Percentiles rank a stretch among this genome's conserved stretches.
Conservation (phyloP, 2,888 invertebrate genomes). For the Coelopa pilipes region DNA sequence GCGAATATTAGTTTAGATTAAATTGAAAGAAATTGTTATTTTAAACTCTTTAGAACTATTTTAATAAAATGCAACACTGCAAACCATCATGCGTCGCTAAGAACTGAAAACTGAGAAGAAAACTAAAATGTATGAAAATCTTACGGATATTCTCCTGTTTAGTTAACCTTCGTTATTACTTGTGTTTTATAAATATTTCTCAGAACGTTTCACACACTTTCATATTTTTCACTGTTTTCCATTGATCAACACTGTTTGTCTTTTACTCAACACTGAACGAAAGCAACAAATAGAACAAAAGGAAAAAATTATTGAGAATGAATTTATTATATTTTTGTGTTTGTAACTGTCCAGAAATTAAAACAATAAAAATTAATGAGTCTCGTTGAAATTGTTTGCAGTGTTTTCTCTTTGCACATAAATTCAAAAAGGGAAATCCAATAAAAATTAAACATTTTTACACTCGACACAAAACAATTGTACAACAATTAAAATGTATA, state of each 20-base stretch:
- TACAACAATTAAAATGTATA: constrained; percentile 35
- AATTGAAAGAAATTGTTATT: background rate
- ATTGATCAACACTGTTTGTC: constrained; percentile 18
- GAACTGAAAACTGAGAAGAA: constrained; percentile 23
- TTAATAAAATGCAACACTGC: constrained; percentile 46
- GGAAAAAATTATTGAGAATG: background rate
- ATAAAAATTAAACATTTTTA: constrained; percentile 17
- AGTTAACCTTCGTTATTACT: background rate
- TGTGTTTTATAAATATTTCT: background rate
- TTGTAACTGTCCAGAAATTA: background rate
- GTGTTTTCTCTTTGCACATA: constrained; percentile 48
- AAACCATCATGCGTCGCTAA: constrained; percentile 49
- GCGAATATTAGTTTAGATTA: background rate
- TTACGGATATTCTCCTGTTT: background rate
- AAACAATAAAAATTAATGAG: constrained; percentile 12
- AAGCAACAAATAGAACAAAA: background rate
- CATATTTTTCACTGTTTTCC: constrained; percentile 8
- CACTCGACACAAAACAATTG: constrained; percentile 30
- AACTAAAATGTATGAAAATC: constrained; percentile 13
- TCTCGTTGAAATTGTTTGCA: constrained; percentile 45
- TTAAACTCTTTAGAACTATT: constrained; percentile 18
- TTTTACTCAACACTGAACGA: background rate
- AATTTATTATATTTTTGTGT: background rate
- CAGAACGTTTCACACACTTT: background rate
- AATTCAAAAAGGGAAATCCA: constrained; percentile 31